Conservation (phyloP, 2,888 invertebrate species). For the Sclerodermus sp. region DNA sequence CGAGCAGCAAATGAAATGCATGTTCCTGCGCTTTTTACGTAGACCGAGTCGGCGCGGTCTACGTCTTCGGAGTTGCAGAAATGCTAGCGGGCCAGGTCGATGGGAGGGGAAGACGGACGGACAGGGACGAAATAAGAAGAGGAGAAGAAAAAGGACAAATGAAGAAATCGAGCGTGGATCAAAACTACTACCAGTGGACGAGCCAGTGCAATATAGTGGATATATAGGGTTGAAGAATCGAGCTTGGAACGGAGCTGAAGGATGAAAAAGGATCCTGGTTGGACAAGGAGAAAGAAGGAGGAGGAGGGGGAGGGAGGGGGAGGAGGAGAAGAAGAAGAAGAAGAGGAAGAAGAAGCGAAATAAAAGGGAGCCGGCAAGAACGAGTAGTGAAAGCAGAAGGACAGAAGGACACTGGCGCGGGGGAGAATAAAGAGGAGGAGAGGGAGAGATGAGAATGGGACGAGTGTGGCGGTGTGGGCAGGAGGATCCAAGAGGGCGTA, state of each 20-base stretch:
- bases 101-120: not conserved
- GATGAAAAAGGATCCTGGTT: no score
- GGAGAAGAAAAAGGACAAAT: no score
- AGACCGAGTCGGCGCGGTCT: conserved; percentile 21
- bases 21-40: conserved; percentile 40
- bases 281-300: not conserved
- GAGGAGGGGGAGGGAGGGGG: not conserved
- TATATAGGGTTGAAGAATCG: no score
- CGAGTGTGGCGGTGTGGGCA: conserved; percentile 1
- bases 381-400: not conserved
- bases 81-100: not conserved
- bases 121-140: not conserved
- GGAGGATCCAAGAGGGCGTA: not conserved
- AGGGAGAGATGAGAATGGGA: conserved; percentile 1
- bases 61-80: conserved; percentile 5
- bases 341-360: not conserved
- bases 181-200: no score
- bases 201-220: no score
- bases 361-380: not conserved
- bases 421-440: not conserved
- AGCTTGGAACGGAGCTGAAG: no score
- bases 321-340: not conserved
- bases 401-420: conserved; percentile 7
- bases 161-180: no score
- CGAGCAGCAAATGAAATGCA: conserved; percentile 49